These are phyloP conservation scores for Limonius californicus DNA, from an alignment of 1,140 invertebrate species.

Conservation along the genomic window DNA sequence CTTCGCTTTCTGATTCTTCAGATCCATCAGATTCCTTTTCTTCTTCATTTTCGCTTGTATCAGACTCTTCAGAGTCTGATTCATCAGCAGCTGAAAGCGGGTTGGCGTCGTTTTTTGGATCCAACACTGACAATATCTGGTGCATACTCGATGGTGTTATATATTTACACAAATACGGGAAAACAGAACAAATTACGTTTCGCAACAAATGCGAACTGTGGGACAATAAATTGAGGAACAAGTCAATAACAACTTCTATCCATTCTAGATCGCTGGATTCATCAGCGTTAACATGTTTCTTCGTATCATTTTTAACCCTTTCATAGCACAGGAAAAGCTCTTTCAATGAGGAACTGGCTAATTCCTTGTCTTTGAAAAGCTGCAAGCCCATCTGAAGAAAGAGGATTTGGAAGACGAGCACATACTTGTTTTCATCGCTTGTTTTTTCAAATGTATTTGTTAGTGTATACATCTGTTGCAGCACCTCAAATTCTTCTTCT, in stretches of 20 bases:
- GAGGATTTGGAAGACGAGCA: constrained; percentile 60
- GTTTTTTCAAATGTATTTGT: constrained; percentile 46
- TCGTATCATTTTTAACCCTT: constrained; percentile 52
- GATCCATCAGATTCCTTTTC: constrained; percentile 38
- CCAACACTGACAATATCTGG: constrained; percentile 69
- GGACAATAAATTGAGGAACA: constrained; percentile 69
- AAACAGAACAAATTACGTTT: constrained; percentile 65
- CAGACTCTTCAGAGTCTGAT: constrained; percentile 48
- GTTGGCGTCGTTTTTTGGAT: constrained; percentile 56
- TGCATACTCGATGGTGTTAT: constrained; percentile 63
- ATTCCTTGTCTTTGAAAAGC: constrained; percentile 63
- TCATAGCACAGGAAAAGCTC: constrained; percentile 68
- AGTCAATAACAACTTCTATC: constrained; percentile 75
- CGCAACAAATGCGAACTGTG: constrained; percentile 64
- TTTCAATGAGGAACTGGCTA: constrained; percentile 61
- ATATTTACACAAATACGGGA: constrained; percentile 66
- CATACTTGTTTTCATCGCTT: constrained; percentile 40
- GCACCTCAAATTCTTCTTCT: constrained; percentile 54
- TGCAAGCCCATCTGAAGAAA: constrained; percentile 69
- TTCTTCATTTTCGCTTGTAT: constrained; percentile 19
- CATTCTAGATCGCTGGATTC: constrained; percentile 62
- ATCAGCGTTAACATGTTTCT: constrained; percentile 41
- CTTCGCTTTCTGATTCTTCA: constrained; percentile 40
- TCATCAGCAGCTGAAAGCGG: constrained; percentile 50
- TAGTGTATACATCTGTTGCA: constrained; percentile 55